A percentile compares a stretch with the other conserved stretches of the same genome.
phyloP scores from a whole-genome alignment of 2,797 vertebrate genomes.

The Dendrocincla tyrannina region DNA sequence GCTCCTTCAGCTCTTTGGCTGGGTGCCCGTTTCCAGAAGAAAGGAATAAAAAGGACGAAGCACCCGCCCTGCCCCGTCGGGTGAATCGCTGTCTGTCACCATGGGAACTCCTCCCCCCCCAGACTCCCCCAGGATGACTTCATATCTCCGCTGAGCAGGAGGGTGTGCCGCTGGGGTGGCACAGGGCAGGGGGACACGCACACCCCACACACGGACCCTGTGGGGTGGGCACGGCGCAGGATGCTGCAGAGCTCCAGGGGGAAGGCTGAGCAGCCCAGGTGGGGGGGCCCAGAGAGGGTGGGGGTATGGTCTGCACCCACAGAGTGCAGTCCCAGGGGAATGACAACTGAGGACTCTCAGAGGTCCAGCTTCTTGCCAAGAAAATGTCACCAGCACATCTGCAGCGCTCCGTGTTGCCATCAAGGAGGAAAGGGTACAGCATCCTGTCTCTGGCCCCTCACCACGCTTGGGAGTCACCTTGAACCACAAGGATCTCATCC shows the following conservation, averaged over 20 bases:
- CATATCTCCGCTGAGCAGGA: background rate
- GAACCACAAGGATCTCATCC: background rate
- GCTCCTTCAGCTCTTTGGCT: constrained; percentile 59
- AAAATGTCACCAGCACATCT: background rate
- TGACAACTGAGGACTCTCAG: rapidly evolving
- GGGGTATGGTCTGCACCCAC: rapidly evolving
- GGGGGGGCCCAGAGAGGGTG: rapidly evolving
- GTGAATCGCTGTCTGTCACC: constrained; percentile 60
- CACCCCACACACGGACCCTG: background rate
- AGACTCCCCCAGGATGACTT: constrained; percentile 44
- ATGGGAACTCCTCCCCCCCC: constrained; percentile 50
- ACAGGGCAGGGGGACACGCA: rapidly evolving
- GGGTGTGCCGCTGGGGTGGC: background rate
- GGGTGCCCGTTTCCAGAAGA: constrained; percentile 39
- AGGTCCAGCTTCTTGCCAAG: background rate
- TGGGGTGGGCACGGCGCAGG: rapidly evolving
- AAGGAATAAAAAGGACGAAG: constrained; percentile 30
- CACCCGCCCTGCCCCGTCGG: constrained; percentile 44
- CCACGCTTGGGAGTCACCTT: background rate
- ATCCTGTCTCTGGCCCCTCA: background rate
- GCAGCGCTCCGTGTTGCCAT: background rate
- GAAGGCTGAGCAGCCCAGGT: background rate
- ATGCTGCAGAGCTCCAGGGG: background rate
- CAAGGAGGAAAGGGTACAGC: rapidly evolving
- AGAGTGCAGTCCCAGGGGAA: background rate